Conservation (phyloP, 2,113 vertebrate species). For the Cottus gobio region DNA sequence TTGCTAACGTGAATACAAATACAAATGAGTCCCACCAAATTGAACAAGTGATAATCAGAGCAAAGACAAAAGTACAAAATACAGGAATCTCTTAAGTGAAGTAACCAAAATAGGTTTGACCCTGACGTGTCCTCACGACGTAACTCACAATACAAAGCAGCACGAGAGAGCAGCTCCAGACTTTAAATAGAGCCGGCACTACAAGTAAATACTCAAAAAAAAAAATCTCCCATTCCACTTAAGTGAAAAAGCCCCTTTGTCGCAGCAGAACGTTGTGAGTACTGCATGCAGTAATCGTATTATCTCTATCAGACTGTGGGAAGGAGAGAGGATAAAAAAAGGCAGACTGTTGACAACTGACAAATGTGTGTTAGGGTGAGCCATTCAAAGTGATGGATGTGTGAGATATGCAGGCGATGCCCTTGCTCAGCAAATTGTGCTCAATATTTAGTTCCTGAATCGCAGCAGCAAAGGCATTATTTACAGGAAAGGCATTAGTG, state of each 20-base stretch:
- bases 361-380: constrained; percentile 7
- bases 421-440: constrained; percentile 24
- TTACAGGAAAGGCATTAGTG: constrained; percentile 29
- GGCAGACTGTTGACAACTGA: constrained; percentile 18
- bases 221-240: not conserved
- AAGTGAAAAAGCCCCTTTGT: not conserved
- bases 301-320: not conserved
- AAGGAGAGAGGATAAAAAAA: not conserved
- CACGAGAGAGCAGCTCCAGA: not conserved
- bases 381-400: constrained; percentile 25
- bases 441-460: constrained; percentile 14
- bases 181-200: not conserved
- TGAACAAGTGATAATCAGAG: no score
- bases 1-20: no score
- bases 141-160: not conserved
- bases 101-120: not conserved
- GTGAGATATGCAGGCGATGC: not conserved
- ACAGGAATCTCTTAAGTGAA: not conserved
- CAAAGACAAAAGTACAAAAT: not conserved
- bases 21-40: no score
- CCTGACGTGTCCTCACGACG: not conserved
- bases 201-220: not conserved
- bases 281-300: constrained; percentile 4
- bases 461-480: constrained; percentile 23
- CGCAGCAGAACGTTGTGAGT: constrained; percentile 1